Conservation (phyloP, 2,113 vertebrate genomes). For the Triplophysa dalaica region DNA sequence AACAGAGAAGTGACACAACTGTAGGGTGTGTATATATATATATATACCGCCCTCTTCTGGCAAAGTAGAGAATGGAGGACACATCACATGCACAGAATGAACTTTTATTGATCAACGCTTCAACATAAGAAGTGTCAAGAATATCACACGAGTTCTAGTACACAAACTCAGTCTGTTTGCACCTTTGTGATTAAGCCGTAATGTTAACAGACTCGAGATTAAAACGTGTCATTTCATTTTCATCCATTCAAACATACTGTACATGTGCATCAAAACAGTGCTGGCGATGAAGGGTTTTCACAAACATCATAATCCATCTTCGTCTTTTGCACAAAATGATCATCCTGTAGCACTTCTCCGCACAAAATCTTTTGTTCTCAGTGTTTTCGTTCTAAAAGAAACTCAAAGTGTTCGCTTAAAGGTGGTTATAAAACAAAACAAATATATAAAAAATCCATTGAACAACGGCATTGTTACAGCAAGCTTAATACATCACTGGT, state of each 20-base stretch:
- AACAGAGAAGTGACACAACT: too few species aligned
- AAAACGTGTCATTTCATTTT: slow-evolving; percentile 25
- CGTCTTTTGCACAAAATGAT: slow-evolving; percentile 6
- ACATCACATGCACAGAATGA: slow-evolving; percentile 41
- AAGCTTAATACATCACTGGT: slow-evolving; percentile 57
- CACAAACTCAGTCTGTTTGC: slow-evolving; percentile 45
- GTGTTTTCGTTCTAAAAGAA: slow-evolving; percentile 31
- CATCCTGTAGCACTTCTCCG: slow-evolving; percentile 18
- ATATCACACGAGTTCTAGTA: slow-evolving; percentile 63
- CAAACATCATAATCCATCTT: slow-evolving; percentile 47
- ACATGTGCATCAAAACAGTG: slow-evolving; percentile 53
- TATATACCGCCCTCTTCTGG: slow-evolving; percentile 14
- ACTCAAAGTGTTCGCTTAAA: slow-evolving; percentile 44
- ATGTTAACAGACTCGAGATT: neutral
- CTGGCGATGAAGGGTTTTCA: slow-evolving; percentile 61
- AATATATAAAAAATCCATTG: slow-evolving; percentile 58
- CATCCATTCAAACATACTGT: slow-evolving; percentile 54
- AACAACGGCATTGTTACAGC: slow-evolving; percentile 53
- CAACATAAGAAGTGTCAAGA: slow-evolving; percentile 52
- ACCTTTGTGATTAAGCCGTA: neutral
- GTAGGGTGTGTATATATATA: too few species aligned
- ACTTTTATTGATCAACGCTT: slow-evolving; percentile 69
- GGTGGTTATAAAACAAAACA: slow-evolving; percentile 38
- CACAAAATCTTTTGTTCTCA: slow-evolving; percentile 20
- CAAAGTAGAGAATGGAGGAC: neutral